Percentiles rank a stretch among this genome's conserved stretches.
phyloP scores from a whole-genome alignment of 1,140 invertebrate genomes.

The Drosophila dunni region DNA sequence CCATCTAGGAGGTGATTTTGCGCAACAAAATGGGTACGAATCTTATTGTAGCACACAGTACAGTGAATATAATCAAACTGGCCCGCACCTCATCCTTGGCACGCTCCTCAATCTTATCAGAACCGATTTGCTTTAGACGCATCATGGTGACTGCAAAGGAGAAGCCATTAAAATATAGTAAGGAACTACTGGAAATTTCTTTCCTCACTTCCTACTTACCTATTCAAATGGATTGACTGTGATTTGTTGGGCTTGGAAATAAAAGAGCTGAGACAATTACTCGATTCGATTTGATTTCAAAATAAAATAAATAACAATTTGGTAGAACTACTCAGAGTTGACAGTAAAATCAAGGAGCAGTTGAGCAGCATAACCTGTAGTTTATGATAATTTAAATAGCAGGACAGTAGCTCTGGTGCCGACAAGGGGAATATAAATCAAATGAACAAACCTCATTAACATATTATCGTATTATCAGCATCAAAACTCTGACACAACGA shows the following conservation, averaged over 20 bases:
- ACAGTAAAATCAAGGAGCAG: neutral
- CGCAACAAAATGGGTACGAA: constrained; percentile 41
- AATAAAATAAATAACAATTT: constrained; percentile 9
- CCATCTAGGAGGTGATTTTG: constrained; percentile 16
- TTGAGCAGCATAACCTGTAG: neutral
- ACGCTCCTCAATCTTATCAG: constrained; percentile 11
- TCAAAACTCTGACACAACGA: constrained; percentile 65
- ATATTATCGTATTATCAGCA: constrained; percentile 81
- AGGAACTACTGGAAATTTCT: neutral
- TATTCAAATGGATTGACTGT: neutral
- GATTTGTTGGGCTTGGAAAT: neutral
- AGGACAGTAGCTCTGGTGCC: neutral
- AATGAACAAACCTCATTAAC: constrained; percentile 82
- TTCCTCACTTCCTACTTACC: neutral
- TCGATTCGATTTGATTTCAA: constrained; percentile 12
- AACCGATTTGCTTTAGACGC: constrained; percentile 43
- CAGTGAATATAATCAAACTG: constrained; percentile 51
- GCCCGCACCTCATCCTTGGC: constrained; percentile 57
- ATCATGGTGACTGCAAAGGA: constrained; percentile 48
- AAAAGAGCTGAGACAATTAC: neutral
- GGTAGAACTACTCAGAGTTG: neutral
- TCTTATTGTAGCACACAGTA: constrained; percentile 51
- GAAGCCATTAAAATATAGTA: no score
- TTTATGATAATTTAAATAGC: constrained; percentile 32
- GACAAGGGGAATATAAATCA: constrained; percentile 76